Percentiles rank a stretch among this genome's conserved stretches.
These are phyloP conservation scores for Fundulus diaphanus DNA, from an alignment of 2,797 vertebrate genomes.

Conservation along the genomic window DNA sequence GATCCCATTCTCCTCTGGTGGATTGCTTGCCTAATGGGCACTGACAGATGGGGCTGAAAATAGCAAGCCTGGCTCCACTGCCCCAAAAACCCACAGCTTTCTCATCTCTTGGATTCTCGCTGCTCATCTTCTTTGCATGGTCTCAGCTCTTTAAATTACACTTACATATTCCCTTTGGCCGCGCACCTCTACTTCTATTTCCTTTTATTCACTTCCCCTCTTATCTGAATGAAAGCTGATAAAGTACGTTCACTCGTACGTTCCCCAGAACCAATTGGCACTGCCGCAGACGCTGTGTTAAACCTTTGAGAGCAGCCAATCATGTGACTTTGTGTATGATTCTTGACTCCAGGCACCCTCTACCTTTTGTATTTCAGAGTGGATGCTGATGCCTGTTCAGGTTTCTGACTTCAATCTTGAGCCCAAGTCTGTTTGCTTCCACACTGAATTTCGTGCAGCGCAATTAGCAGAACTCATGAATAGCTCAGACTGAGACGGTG, in stretches of 20 bases:
- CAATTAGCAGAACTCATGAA: constrained; percentile 75
- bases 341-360: constrained; percentile 59
- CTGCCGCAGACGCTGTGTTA: constrained; percentile 37
- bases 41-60: constrained; percentile 83
- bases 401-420: constrained; percentile 55
- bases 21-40: constrained; percentile 84
- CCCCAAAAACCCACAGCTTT: constrained; percentile 70
- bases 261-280: constrained; percentile 44
- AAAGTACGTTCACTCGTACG: constrained; percentile 36
- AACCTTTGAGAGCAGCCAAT: constrained; percentile 54
- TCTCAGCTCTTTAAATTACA: constrained; percentile 35
- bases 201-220: constrained; percentile 43
- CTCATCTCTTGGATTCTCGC: constrained; percentile 53
- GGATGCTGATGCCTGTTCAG: constrained; percentile 56
- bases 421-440: constrained; percentile 46
- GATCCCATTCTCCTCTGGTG: constrained; percentile 83
- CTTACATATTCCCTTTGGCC: constrained; percentile 42
- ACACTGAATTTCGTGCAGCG: constrained; percentile 62
- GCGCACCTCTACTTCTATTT: constrained; percentile 29
- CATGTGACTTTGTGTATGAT: constrained; percentile 66
- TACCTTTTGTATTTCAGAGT: constrained; percentile 61
- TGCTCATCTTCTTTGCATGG: constrained; percentile 38
- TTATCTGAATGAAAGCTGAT: constrained; percentile 55
- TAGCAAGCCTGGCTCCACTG: constrained; percentile 72
- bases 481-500: constrained; percentile 62